These are phyloP conservation scores for Macropus fuliginosus DNA, from an alignment of 2,797 vertebrate species.

Conservation along the genomic window DNA sequence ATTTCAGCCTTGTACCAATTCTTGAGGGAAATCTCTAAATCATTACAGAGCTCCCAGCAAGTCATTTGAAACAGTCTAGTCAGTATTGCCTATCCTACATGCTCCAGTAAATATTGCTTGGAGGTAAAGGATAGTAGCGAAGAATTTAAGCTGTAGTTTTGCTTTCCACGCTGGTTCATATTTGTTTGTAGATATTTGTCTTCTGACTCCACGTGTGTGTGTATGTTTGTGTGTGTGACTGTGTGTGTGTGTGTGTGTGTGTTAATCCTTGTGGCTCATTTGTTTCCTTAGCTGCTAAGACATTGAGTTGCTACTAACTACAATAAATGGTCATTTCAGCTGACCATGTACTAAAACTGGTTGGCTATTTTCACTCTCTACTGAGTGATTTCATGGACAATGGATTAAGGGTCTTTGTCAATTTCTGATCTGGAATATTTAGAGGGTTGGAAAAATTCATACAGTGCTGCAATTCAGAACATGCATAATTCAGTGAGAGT, in stretches of 20 bases:
- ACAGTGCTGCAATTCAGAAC: background rate
- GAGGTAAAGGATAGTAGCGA: background rate
- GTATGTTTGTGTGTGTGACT: background rate
- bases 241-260: too few species aligned
- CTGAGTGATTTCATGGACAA: background rate
- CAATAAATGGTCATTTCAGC: conserved; percentile 12
- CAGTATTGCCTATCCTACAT: background rate
- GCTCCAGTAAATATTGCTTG: background rate
- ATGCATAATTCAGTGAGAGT: conserved; percentile 24
- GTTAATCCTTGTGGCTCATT: background rate
- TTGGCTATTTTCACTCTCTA: background rate
- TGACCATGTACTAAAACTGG: background rate
- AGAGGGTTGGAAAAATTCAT: conserved; percentile 20
- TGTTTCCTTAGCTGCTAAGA: background rate
- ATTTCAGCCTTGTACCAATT: background rate
- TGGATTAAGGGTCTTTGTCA: conserved; percentile 1
- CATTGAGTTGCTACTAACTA: background rate
- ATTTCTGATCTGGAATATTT: conserved; percentile 6
- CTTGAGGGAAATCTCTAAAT: background rate
- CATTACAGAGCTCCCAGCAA: background rate
- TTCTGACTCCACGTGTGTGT: background rate
- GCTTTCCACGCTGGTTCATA: background rate
- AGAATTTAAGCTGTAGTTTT: background rate
- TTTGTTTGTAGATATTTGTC: background rate
- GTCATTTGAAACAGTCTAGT: background rate